Percentiles rank a stretch among this genome's conserved stretches.
Evolutionary conservation across 2,113 vertebrate species (phyloP).

Genomic region (Steatornis caripensis): DNA sequence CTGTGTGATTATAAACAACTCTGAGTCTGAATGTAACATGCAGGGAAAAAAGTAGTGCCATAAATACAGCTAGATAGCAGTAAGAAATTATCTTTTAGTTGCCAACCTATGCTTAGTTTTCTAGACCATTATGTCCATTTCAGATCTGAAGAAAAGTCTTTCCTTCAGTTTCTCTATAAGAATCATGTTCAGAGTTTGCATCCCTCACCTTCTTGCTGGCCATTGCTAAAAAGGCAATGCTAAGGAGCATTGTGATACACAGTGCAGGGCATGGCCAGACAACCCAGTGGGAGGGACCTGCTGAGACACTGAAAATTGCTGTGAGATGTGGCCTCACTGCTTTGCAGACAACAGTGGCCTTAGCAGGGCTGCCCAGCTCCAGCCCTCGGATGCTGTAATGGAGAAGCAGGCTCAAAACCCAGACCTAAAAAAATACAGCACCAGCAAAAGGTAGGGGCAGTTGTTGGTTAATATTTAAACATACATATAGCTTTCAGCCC

Average conservation of each 20-base stretch:
- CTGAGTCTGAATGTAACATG: not conserved
- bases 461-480: not conserved
- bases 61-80: not conserved
- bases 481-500: not conserved
- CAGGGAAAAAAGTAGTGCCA: not conserved
- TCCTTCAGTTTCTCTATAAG: not conserved
- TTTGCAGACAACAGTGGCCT: not conserved
- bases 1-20: not conserved
- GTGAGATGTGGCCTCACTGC: not conserved
- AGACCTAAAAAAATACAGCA: accelerated
- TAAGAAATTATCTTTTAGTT: not conserved
- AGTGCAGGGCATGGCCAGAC: not conserved
- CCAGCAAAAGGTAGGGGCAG: not conserved
- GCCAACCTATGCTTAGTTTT: not conserved
- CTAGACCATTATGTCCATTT: not conserved
- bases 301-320: not conserved
- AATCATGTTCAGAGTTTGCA: not conserved
- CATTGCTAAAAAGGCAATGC: not conserved
- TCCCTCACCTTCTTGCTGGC: not conserved
- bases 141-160: not conserved
- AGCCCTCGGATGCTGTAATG: accelerated
- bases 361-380: not conserved
- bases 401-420: not conserved
- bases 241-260: not conserved
- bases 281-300: not conserved